Conservation (phyloP, 2,113 vertebrate genomes). For the Carollia perspicillata region DNA sequence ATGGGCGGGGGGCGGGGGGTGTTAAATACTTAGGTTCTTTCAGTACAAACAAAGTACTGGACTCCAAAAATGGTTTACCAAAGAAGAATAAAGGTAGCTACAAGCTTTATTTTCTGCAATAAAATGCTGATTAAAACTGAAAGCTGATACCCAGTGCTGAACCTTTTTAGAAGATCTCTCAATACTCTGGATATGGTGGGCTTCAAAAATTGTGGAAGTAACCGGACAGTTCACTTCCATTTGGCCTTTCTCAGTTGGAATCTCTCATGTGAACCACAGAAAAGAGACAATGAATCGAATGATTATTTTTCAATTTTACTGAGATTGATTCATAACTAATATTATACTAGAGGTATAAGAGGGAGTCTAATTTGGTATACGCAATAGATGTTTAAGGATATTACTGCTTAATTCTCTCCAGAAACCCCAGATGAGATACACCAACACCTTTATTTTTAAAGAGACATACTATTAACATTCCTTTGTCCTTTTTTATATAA, state of each 20-base stretch:
- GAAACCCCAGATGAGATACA: background rate
- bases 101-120: background rate
- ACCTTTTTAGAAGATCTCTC: background rate
- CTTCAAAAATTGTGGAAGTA: background rate
- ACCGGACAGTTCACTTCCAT: background rate
- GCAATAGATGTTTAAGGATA: background rate
- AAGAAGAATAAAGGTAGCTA: background rate
- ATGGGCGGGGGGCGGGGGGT: accelerated
- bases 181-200: background rate
- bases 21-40: slow-evolving; percentile 27
- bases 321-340: background rate
- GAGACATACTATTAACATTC: background rate
- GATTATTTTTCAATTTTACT: background rate
- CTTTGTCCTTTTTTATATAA: background rate
- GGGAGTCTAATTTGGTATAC: background rate
- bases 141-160: background rate
- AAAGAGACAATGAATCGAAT: background rate
- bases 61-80: background rate
- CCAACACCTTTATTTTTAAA: background rate
- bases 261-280: background rate
- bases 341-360: background rate
- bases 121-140: slow-evolving; percentile 48
- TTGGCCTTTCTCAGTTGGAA: background rate
- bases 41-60: background rate
- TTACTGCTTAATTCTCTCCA: background rate